Conservation (phyloP, 2,888 invertebrate genomes). For the Drosophila incognita region DNA sequence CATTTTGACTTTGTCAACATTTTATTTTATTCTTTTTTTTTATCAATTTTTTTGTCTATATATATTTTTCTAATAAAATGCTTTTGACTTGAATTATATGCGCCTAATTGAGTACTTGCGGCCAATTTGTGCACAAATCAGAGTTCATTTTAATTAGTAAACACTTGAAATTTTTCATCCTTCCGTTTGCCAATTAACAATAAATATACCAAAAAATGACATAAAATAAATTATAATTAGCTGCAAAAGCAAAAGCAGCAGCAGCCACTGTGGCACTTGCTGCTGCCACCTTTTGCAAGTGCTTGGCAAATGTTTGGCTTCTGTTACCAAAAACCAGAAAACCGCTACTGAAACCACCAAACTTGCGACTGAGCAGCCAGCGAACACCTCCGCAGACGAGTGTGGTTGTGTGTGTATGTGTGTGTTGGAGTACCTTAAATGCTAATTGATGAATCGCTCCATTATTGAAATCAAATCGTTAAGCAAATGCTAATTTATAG, state of each 20-base stretch:
- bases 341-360: slow-evolving; percentile 16
- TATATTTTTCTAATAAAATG: not conserved
- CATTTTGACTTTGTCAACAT: not conserved
- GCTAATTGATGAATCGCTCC: slow-evolving; percentile 76
- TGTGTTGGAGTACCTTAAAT: slow-evolving; percentile 40
- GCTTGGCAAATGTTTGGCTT: slow-evolving; percentile 24
- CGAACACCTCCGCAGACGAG: slow-evolving; percentile 1
- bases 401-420: slow-evolving; percentile 11
- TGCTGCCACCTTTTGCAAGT: slow-evolving; percentile 1
- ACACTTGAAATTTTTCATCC: slow-evolving; percentile 16
- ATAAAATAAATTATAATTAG: slow-evolving; percentile 63
- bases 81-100: not conserved
- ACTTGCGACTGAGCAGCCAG: slow-evolving; percentile 27
- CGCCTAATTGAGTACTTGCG: not conserved
- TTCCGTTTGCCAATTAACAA: slow-evolving; percentile 48
- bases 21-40: not conserved
- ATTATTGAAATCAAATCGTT: slow-evolving; percentile 74
- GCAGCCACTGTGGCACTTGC: slow-evolving; percentile 9
- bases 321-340: slow-evolving; percentile 6
- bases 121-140: not conserved
- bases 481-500: slow-evolving; percentile 69
- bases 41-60: not conserved
- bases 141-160: slow-evolving; percentile 1
- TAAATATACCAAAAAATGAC: slow-evolving; percentile 48
- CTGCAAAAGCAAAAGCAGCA: slow-evolving; percentile 28